Conservation (phyloP, 2,113 vertebrate genomes). For the Heterocephalus glaber region DNA sequence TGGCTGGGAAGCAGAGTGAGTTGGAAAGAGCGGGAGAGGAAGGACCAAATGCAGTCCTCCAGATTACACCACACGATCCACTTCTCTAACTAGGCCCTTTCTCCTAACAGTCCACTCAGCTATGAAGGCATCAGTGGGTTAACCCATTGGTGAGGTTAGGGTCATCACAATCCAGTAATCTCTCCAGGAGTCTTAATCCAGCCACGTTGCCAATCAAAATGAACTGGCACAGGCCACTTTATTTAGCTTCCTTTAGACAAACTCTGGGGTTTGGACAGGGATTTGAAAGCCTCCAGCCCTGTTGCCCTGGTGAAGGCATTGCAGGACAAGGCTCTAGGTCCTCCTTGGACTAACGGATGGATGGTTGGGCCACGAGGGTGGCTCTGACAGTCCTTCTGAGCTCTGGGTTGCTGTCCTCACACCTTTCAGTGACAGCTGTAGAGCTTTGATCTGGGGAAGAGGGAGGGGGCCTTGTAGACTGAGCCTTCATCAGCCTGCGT, state of each 20-base stretch:
- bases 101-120: neutral
- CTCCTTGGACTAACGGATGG: neutral
- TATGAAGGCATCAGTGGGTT: neutral
- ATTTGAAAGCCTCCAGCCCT: neutral
- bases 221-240: neutral
- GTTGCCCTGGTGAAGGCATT: neutral
- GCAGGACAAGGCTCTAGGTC: neutral
- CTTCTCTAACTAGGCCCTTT: neutral
- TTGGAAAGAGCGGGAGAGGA: neutral
- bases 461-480: neutral
- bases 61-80: neutral
- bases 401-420: neutral
- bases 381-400: neutral
- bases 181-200: neutral
- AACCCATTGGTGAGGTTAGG: neutral
- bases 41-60: neutral
- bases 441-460: rapidly evolving
- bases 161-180: neutral
- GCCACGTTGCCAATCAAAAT: neutral
- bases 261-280: neutral
- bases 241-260: neutral
- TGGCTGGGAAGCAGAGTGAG: neutral
- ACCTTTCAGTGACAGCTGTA: neutral
- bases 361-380: neutral
- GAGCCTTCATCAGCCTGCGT: neutral